Evolutionary conservation across 1,140 invertebrate species (phyloP), one percentile per base, ranked within the genome.

Genomic region (Leptoteleia sp.): DNA sequence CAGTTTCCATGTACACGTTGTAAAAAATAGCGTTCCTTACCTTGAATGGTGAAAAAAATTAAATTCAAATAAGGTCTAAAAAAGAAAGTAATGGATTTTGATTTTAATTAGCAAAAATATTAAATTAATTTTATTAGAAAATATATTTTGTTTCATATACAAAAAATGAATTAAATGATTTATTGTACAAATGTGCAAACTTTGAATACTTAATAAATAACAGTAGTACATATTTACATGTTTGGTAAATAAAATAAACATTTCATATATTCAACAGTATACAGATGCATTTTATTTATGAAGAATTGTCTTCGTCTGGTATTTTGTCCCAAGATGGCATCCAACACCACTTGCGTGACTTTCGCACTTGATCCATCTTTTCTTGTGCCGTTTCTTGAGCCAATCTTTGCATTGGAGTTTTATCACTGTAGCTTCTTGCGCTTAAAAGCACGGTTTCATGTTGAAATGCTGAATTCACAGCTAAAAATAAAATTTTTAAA

Each of bases 281-380:
- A n/a, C n/a, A n/a, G n/a, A n/a, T n/a, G n/a, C 8, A 33, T 33
- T 35, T n/a, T n/a, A 33, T 65, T 65, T 25, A 57, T 13, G 59
- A 68, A 0, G 31, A 48, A 38, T 70, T 35, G 33, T 79, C 47
- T 38, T 81, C 64, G 42, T 71, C 43, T 4, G 47, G 55, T 5
- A 17, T 19, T 50, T 77, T 80, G 47, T 86, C 73, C 84, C 86
- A 89, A 5, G 80, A 82, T 19, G 88, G 88, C 64, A 80, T 88
- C 82, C 80, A 87, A 57, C 87, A 90, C 85, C 85, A 88, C 72
- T 87, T 89, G 0, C 89, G 82, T 0, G 88, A 89, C 55, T 88
- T 81, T 35, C 85, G 83, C 7, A 90, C 47, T 6, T 16, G 81
- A 13, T 87, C 83, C 88, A 90, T 89, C 47, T 85, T 89, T 64